Evolutionary conservation across 2,888 invertebrate genomes (phyloP).

Genomic region (Netelia melanura): DNA sequence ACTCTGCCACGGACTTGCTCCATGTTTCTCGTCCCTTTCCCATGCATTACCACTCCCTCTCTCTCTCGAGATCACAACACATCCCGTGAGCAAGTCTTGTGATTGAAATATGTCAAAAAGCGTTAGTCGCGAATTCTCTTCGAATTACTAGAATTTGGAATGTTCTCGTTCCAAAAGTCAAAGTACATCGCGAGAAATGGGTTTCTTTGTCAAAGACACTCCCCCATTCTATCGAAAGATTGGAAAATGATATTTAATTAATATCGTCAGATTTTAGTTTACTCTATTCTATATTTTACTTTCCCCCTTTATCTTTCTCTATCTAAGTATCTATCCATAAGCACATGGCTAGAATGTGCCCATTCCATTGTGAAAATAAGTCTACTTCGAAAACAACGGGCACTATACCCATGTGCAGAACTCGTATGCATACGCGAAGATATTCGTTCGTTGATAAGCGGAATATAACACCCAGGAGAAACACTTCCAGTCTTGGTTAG

Average conservation of each 20-base stretch:
- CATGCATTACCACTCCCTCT: background rate
- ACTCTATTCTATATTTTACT: background rate
- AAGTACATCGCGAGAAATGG: constrained; percentile 1
- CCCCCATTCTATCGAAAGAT: background rate
- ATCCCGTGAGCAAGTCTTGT: background rate
- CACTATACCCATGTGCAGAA: constrained; percentile 7
- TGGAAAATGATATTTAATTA: constrained; percentile 11
- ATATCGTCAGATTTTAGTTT: background rate
- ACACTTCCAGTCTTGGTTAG: constrained; percentile 30
- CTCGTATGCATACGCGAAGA: constrained; percentile 18
- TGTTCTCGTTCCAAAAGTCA: constrained; percentile 4
- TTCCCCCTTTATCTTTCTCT: background rate
- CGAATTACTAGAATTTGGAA: constrained; percentile 18
- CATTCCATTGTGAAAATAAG: constrained; percentile 18
- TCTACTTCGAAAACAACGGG: constrained; percentile 31
- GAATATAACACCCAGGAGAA: constrained; percentile 47
- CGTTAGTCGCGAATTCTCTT: background rate
- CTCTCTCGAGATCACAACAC: background rate
- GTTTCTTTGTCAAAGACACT: background rate
- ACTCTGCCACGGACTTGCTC: background rate
- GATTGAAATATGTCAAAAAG: constrained; percentile 13
- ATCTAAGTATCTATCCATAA: background rate
- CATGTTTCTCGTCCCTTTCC: constrained; percentile 8
- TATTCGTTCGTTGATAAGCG: constrained; percentile 36
- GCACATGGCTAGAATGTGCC: constrained; percentile 1